Percentiles rank a stretch among this genome's conserved stretches.
Evolutionary conservation across 2,113 vertebrate species (phyloP).

Genomic region (Redunca redunca): DNA sequence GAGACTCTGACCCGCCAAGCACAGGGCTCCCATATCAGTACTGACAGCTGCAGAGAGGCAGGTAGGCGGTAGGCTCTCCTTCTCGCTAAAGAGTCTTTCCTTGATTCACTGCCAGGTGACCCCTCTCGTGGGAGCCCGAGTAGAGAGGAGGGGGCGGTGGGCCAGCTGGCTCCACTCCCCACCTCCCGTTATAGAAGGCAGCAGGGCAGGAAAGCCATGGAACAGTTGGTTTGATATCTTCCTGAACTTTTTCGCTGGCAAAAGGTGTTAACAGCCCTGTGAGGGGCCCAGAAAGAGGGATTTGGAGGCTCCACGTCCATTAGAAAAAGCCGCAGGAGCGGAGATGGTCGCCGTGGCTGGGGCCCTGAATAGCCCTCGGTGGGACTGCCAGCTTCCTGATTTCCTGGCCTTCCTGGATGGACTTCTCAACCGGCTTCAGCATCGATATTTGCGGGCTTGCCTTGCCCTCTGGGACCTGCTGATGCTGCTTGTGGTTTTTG

Average conservation of each 20-base stretch:
- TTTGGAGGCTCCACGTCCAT: background rate
- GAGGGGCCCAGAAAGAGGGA: background rate
- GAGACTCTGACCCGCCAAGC: background rate
- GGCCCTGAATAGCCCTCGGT: background rate
- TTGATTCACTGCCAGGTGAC: background rate
- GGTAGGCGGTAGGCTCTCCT: background rate
- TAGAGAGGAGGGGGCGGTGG: no score
- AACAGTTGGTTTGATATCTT: background rate
- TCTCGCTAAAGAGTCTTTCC: no score
- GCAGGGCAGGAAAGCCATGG: background rate
- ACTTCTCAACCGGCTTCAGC: background rate
- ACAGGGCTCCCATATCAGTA: rapidly evolving
- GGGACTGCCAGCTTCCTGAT: background rate
- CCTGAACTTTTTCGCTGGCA: background rate
- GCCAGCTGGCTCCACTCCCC: background rate
- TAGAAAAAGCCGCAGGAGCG: background rate
- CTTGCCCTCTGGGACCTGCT: background rate
- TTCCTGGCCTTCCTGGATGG: conserved; percentile 12
- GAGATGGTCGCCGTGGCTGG: background rate
- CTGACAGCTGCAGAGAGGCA: background rate
- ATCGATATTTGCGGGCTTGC: background rate
- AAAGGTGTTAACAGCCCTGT: background rate
- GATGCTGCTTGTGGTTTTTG: conserved; percentile 17
- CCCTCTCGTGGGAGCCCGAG: no score
- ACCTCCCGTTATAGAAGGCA: no score